Percentiles rank a stretch among this genome's conserved stretches.
Evolutionary conservation across 2,888 invertebrate genomes (phyloP).

Genomic region (Peribatodes rhomboidaria): DNA sequence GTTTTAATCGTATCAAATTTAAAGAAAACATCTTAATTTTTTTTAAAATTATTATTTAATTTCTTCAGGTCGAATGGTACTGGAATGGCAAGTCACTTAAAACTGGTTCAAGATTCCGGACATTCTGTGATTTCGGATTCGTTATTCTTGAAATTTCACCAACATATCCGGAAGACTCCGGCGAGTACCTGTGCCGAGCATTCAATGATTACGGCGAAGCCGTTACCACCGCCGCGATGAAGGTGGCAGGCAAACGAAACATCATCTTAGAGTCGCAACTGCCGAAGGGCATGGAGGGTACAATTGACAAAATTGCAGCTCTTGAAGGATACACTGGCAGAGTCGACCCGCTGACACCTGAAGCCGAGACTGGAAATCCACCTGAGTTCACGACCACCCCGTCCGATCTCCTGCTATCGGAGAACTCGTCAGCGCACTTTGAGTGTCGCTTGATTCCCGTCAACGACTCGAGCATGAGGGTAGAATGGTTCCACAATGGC

Average conservation of each 20-base stretch:
- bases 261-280: constrained; percentile 96
- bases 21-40: not conserved
- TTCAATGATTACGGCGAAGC: constrained; percentile 96
- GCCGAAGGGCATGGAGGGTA: constrained; percentile 97
- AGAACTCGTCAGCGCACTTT: constrained; percentile 96
- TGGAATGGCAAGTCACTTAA: constrained; percentile 96
- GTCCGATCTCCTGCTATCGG: constrained; percentile 92
- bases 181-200: constrained; percentile 96
- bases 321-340: constrained; percentile 94
- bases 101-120: constrained; percentile 97
- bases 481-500: constrained; percentile 99
- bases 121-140: constrained; percentile 99
- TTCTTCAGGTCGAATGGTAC: constrained; percentile 94
- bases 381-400: constrained; percentile 96
- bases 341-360: constrained; percentile 89
- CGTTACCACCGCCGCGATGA: constrained; percentile 95
- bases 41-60: not conserved
- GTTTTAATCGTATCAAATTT: constrained; percentile 10
- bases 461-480: constrained; percentile 96
- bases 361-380: constrained; percentile 94
- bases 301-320: constrained; percentile 96
- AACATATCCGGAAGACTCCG: constrained; percentile 98
- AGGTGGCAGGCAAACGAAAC: constrained; percentile 96
- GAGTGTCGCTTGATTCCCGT: constrained; percentile 96
- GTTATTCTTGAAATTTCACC: constrained; percentile 99